Evolutionary conservation across 1,140 invertebrate species (phyloP).

Genomic region (Drepana arcuata): DNA sequence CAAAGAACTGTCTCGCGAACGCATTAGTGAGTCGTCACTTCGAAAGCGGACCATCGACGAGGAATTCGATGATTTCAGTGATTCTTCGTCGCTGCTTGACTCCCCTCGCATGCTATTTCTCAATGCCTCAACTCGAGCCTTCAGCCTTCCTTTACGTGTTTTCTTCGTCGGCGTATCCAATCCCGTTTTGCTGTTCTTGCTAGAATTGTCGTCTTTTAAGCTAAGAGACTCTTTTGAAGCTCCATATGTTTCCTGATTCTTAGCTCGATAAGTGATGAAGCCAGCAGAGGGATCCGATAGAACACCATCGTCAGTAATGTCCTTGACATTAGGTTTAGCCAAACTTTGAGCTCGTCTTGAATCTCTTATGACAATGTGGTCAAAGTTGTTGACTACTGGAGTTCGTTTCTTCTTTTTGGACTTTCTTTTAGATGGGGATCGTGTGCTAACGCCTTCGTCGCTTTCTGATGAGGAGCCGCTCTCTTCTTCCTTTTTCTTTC

Average conservation of each 20-base stretch:
- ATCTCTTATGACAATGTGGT: slow-evolving; percentile 70
- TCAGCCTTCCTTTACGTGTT: slow-evolving; percentile 73
- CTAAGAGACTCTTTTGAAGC: slow-evolving; percentile 51
- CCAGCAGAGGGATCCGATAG: slow-evolving; percentile 69
- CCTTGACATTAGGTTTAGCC: slow-evolving; percentile 44
- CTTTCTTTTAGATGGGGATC: slow-evolving; percentile 66
- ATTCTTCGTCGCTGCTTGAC: slow-evolving; percentile 84
- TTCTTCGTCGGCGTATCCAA: slow-evolving; percentile 71
- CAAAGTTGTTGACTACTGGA: slow-evolving; percentile 60
- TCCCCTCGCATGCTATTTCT: slow-evolving; percentile 74
- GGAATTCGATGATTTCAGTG: slow-evolving; percentile 75
- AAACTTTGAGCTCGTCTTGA: slow-evolving; percentile 63
- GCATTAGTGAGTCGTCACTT: slow-evolving; percentile 78
- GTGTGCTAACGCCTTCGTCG: slow-evolving; percentile 70
- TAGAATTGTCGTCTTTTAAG: slow-evolving; percentile 43
- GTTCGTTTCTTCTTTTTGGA: slow-evolving; percentile 55
- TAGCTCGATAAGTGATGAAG: slow-evolving; percentile 62
- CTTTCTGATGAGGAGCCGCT: slow-evolving; percentile 76
- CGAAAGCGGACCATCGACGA: slow-evolving; percentile 76
- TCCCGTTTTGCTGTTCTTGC: slow-evolving; percentile 56
- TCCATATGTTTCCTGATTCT: slow-evolving; percentile 40
- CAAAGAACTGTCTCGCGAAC: slow-evolving; percentile 71
- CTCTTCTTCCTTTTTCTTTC: slow-evolving; percentile 76
- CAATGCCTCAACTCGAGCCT: slow-evolving; percentile 77
- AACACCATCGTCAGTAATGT: slow-evolving; percentile 70